These are phyloP conservation scores for Clarias magur DNA, from an alignment of 2,113 vertebrate species.

Conservation along the genomic window DNA sequence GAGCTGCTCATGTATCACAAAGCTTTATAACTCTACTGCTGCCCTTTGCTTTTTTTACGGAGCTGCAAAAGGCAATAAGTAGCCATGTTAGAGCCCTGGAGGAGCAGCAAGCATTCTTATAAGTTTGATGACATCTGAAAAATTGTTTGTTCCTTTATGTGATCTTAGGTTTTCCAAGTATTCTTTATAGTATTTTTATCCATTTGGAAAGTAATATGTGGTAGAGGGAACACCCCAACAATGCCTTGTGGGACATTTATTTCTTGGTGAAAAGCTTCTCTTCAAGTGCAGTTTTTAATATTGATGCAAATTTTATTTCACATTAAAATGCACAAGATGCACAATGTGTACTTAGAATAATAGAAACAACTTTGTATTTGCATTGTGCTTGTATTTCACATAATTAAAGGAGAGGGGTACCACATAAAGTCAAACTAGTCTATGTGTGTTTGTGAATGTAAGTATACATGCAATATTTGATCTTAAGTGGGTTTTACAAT, in stretches of 20 bases:
- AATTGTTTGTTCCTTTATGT: background rate
- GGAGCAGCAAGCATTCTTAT: background rate
- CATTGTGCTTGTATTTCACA: background rate
- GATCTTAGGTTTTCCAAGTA: background rate
- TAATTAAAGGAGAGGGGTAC: too few species aligned
- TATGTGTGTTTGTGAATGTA: background rate
- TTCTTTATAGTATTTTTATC: background rate
- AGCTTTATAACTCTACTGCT: slow-evolving; percentile 15
- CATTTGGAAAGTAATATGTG: background rate
- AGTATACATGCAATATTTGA: slow-evolving; percentile 8
- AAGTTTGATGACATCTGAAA: background rate
- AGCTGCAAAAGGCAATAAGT: background rate
- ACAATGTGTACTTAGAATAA: background rate
- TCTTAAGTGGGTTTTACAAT: background rate
- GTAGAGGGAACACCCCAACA: slow-evolving; percentile 12
- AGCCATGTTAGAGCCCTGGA: background rate
- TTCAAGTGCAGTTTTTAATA: slow-evolving; percentile 11
- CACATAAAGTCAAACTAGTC: background rate
- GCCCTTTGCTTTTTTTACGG: slow-evolving; percentile 16
- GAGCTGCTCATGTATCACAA: slow-evolving; percentile 4
- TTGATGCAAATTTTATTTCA: slow-evolving; percentile 41
- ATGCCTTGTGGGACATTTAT: slow-evolving; percentile 27
- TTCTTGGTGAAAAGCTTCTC: slow-evolving; percentile 30
- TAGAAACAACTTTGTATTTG: background rate
- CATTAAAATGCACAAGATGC: slow-evolving; percentile 15